phyloP scores from a whole-genome alignment of 2,888 invertebrate genomes.

The Caenorhabditis virilis region DNA sequence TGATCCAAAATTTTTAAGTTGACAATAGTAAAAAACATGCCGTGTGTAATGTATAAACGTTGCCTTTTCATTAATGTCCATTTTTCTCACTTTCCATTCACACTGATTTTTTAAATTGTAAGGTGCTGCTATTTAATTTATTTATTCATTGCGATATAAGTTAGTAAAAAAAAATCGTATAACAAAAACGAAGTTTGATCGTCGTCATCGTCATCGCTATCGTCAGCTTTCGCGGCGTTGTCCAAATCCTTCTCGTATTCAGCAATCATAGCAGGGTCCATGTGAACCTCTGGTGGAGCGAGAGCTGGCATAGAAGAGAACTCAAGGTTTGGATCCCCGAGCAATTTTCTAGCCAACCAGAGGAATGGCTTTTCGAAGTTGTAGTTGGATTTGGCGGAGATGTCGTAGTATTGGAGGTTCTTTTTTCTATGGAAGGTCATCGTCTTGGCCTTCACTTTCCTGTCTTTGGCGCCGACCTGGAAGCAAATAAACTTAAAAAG shows the following conservation, averaged over 20 bases:
- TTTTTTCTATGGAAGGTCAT: slow-evolving; percentile 89
- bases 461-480: slow-evolving; percentile 93
- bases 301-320: slow-evolving; percentile 99
- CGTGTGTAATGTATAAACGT: too few species aligned
- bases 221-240: slow-evolving; percentile 89
- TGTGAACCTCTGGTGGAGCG: slow-evolving; percentile 89
- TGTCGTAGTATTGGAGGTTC: slow-evolving; percentile 90
- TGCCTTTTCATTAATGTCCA: too few species aligned
- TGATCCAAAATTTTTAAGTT: too few species aligned
- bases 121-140: neutral
- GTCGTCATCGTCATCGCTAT: slow-evolving; percentile 94
- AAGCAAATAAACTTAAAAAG: slow-evolving; percentile 6
- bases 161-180: too few species aligned
- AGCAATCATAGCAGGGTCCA: slow-evolving; percentile 96
- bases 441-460: slow-evolving; percentile 99
- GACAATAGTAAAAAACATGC: too few species aligned
- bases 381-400: slow-evolving; percentile 99
- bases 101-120: too few species aligned
- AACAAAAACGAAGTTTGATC: neutral
- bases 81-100: too few species aligned
- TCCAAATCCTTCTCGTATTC: slow-evolving; percentile 95
- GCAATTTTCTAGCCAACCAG: slow-evolving; percentile 95
- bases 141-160: too few species aligned
- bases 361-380: slow-evolving; percentile 99
- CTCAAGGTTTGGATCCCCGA: slow-evolving; percentile 97